Conservation (phyloP, 2,888 invertebrate species). For the Tetranychus piercei region DNA sequence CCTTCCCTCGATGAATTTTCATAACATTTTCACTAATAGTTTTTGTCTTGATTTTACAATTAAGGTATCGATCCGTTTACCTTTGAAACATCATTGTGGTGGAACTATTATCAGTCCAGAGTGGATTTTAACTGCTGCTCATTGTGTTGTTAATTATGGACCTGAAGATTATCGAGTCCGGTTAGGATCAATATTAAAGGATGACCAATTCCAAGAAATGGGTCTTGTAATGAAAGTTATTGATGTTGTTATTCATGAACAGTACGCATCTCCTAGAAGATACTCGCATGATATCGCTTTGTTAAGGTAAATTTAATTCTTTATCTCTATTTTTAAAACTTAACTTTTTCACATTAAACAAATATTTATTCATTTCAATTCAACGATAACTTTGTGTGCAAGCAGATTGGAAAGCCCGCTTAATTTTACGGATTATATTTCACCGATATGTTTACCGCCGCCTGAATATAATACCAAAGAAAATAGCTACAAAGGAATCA, state of each 20-base stretch:
- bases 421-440: conserved; percentile 17
- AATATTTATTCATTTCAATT: too few relatives aligned
- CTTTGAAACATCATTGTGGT: conserved; percentile 22
- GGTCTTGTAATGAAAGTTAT: conserved; percentile 3
- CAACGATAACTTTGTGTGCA: too few relatives aligned
- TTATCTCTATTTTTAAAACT: conserved; percentile 2
- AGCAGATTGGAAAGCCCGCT: conserved; percentile 12
- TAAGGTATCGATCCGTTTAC: conserved; percentile 21
- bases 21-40: background rate
- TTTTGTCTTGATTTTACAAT: background rate
- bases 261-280: conserved; percentile 43
- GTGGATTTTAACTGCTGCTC: conserved; percentile 24
- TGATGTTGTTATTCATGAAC: conserved; percentile 48
- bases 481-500: conserved; percentile 4
- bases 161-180: conserved; percentile 16
- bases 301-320: conserved; percentile 37
- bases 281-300: conserved; percentile 49
- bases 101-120: conserved; percentile 19
- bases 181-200: conserved; percentile 17
- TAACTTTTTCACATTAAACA: too few relatives aligned
- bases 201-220: background rate
- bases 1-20: background rate
- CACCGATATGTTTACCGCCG: conserved; percentile 21
- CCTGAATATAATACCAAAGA: background rate
- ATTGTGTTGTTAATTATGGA: conserved; percentile 22